Evolutionary conservation across 2,888 invertebrate genomes (phyloP).

Genomic region (Ashinkailepas kermadecensis): DNA sequence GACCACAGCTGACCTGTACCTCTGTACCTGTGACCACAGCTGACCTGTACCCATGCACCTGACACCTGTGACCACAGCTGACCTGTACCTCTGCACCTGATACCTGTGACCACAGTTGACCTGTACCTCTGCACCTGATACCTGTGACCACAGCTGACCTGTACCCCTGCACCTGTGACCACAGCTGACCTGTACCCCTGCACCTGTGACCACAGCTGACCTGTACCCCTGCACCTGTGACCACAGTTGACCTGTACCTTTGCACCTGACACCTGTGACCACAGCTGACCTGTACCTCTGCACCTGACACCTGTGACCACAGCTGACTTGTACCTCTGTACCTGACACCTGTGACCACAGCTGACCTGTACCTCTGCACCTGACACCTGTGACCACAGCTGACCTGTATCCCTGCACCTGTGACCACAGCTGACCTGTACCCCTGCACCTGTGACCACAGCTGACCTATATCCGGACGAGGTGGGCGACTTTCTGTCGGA

Average conservation of each 20-base stretch:
- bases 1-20: constrained; percentile 30
- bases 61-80: constrained; percentile 26
- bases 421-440: background rate
- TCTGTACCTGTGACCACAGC: constrained; percentile 24
- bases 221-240: constrained; percentile 27
- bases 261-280: too few relatives aligned
- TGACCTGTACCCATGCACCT: constrained; percentile 31
- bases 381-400: too few relatives aligned
- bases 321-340: too few relatives aligned
- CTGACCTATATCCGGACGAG: constrained; percentile 31
- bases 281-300: too few relatives aligned
- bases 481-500: constrained; percentile 30
- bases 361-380: too few relatives aligned
- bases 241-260: constrained; percentile 30
- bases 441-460: background rate
- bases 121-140: too few relatives aligned
- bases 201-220: constrained; percentile 27
- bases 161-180: constrained; percentile 23
- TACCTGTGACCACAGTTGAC: constrained; percentile 27
- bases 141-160: constrained; percentile 28
- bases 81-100: too few relatives aligned
- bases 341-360: too few relatives aligned
- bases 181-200: constrained; percentile 31
- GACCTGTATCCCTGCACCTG: too few relatives aligned
- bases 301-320: too few relatives aligned